A percentile compares a stretch with the other conserved stretches of the same genome.
phyloP scores from a whole-genome alignment of 1,140 invertebrate species.

The Nephotettix cincticeps region DNA sequence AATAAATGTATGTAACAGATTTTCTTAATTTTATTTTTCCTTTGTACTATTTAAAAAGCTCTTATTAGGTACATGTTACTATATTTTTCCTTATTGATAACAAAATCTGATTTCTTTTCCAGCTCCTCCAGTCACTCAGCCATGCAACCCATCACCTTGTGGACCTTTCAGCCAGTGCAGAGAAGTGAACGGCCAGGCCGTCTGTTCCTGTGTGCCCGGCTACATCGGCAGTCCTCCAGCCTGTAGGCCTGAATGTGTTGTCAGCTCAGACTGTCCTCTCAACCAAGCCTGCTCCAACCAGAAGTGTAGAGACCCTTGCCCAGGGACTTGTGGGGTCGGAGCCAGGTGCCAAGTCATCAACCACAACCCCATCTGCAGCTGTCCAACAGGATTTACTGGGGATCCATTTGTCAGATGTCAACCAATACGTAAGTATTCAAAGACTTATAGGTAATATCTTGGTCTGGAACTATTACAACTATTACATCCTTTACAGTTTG shows the following conservation, averaged over 20 bases:
- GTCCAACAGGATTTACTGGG: conserved; percentile 57
- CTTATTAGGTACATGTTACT: no score
- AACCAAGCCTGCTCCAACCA: conserved; percentile 72
- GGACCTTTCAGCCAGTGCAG: conserved; percentile 71
- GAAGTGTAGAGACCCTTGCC: conserved; percentile 76
- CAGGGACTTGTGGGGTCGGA: conserved; percentile 70
- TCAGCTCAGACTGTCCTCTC: conserved; percentile 69
- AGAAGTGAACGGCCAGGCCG: conserved; percentile 63
- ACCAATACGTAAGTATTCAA: conserved; percentile 49
- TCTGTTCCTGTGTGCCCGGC: conserved; percentile 66
- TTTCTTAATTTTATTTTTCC: not conserved
- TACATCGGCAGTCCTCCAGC: conserved; percentile 70
- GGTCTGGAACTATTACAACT: no score
- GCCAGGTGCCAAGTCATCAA: conserved; percentile 67
- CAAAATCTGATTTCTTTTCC: no score
- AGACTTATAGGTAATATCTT: no score
- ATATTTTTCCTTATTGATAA: no score
- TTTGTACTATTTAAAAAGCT: conserved; percentile 6
- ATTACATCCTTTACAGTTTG: no score
- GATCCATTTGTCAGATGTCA: conserved; percentile 65
- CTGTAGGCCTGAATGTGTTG: conserved; percentile 72
- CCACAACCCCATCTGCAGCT: conserved; percentile 65
- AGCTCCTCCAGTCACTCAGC: conserved; percentile 37
- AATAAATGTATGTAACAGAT: not conserved
- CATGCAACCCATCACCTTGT: conserved; percentile 58